Evolutionary conservation across 2,113 vertebrate species (phyloP), one percentile per base, ranked within the genome.

Genomic region (Leiothrix lutea): DNA sequence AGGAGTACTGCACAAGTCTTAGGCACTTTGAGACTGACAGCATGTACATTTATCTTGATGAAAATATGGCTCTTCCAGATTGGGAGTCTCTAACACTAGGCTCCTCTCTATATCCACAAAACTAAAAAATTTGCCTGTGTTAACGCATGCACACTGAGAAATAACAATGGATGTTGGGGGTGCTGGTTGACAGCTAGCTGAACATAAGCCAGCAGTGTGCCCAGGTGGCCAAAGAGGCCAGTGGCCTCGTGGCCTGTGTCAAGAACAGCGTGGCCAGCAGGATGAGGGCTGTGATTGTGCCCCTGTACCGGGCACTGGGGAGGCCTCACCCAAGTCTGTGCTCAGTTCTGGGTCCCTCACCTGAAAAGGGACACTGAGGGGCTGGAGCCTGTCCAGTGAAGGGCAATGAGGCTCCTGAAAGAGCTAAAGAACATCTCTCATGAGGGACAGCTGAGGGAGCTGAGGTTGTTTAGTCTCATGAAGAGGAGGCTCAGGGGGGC

Each of bases 371-470:
- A 44, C 13, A 16, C 12, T 16, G 38, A 61, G 47, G 33, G 33
- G 33, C 38, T 72, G 67, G 22, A 33, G 26, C 11, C 5, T 21
- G 33, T 20, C 54, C 45, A 36, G 21, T 0, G 0, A 61, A 71
- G 33, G 19, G 29, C 28, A 58, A 4, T 0, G 3, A 48, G 35
- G 80, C 20, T 72, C 25, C 5, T 11, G 57, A 26, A 21, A 25
- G 21, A 38, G 14, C 47, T 25, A 10, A 6, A 44, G 33, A 31
- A 8, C 31, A 16, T 21, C 31, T 60, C 31, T n/a, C 26, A 10
- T 16, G 31, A 35, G 36, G 45, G 21, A 24, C 40, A 14, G 15
- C 56, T 44, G 36, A 25, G 36, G 31, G 16, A 60, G 24, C 20
- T 42, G 44, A 53, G 23, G 19, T 11, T 40, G 23, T 40, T 50